phyloP scores from a whole-genome alignment of 2,113 vertebrate genomes.

The Protobothrops flavoviridis region DNA sequence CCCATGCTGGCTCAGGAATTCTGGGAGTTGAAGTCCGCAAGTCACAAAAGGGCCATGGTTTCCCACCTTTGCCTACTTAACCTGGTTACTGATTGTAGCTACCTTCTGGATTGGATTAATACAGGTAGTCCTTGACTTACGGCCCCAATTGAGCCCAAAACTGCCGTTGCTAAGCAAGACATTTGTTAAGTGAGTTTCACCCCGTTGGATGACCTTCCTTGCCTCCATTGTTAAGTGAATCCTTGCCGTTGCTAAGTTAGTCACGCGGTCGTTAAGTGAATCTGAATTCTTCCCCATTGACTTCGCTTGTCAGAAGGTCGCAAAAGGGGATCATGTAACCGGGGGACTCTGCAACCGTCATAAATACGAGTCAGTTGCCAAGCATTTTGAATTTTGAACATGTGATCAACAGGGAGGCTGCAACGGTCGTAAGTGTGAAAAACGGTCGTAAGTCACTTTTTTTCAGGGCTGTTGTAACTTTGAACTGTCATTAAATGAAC shows the following conservation, averaged over 20 bases:
- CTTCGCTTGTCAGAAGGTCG: no score
- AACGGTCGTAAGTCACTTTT: background rate
- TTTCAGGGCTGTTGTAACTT: no score
- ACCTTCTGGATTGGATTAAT: background rate
- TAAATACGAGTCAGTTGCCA: background rate
- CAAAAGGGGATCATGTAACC: no score
- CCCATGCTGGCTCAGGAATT: no score
- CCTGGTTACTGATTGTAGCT: background rate
- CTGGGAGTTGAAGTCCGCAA: no score
- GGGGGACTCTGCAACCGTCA: background rate
- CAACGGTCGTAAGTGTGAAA: background rate
- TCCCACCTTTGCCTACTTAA: no score
- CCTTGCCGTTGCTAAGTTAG: no score
- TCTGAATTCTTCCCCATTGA: background rate
- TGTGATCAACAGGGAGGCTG: accelerated
- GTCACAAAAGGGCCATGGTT: no score
- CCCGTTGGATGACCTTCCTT: no score
- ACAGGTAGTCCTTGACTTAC: background rate
- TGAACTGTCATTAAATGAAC: no score
- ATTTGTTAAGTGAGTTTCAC: background rate
- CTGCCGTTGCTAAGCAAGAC: accelerated
- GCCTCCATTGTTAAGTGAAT: no score
- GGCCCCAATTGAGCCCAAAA: background rate
- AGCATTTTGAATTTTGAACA: background rate
- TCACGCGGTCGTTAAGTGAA: background rate